phyloP scores from a whole-genome alignment of 23 tunicate genomes.

The Trididemnum clinides region DNA sequence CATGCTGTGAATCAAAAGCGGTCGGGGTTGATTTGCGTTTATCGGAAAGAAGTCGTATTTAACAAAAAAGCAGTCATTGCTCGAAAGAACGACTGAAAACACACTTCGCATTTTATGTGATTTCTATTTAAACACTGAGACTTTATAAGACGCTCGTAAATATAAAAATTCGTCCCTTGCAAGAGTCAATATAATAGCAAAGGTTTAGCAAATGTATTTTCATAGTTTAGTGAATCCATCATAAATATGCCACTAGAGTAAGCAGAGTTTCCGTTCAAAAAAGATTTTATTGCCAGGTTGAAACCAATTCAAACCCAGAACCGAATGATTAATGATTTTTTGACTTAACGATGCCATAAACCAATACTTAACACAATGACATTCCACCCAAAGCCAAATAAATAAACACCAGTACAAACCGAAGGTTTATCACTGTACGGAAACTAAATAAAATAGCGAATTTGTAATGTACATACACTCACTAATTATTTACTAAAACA shows the following conservation, averaged over 20 bases:
- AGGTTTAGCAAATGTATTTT: background rate
- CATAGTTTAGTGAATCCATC: slow-evolving; percentile 22
- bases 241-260: slow-evolving; percentile 11
- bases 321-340: slow-evolving; percentile 5
- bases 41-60: too few species aligned
- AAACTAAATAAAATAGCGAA: slow-evolving; percentile 21
- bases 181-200: background rate
- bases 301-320: background rate
- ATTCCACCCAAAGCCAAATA: background rate
- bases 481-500: slow-evolving; percentile 46
- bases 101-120: too few species aligned
- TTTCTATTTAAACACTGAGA: background rate
- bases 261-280: background rate
- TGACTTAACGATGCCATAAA: slow-evolving; percentile 23
- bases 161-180: background rate
- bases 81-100: too few species aligned
- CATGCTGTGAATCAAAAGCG: too few species aligned
- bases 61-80: too few species aligned
- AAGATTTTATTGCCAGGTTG: slow-evolving; percentile 16
- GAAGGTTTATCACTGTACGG: background rate
- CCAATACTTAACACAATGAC: background rate
- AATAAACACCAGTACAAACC: background rate
- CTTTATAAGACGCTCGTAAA: background rate
- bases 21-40: too few species aligned
- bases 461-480: background rate